Evolutionary conservation across 2,113 vertebrate genomes (phyloP).

Genomic region (Notothenia rossii): DNA sequence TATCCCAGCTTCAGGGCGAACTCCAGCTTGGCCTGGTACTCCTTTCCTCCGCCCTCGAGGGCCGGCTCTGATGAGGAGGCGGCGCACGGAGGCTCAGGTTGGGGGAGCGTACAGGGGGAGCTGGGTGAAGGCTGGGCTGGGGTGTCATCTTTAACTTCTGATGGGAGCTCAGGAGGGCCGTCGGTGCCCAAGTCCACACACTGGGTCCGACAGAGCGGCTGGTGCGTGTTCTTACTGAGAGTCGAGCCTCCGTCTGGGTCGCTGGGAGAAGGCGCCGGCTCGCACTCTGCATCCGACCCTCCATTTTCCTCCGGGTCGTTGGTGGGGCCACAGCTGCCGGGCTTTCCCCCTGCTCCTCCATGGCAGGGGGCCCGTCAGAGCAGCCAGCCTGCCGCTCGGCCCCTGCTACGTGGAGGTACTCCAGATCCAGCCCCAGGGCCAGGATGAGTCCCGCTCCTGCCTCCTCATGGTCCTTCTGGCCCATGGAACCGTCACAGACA

Average conservation of each 20-base stretch:
- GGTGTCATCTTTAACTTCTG: conserved; percentile 4
- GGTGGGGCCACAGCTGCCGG: conserved; percentile 78
- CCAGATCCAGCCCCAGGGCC: conserved; percentile 84
- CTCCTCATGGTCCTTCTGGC: conserved; percentile 95
- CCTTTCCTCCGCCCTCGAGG: conserved; percentile 59
- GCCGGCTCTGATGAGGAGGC: conserved; percentile 11
- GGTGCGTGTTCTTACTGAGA: conserved; percentile 85
- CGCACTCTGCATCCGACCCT: conserved; percentile 86
- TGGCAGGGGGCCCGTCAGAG: conserved; percentile 86
- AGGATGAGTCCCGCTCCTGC: conserved; percentile 83
- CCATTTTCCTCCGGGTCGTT: conserved; percentile 83
- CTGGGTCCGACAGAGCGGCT: conserved; percentile 90
- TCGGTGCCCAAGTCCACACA: conserved; percentile 90
- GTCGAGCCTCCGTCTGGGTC: conserved; percentile 68
- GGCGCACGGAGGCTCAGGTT: neutral
- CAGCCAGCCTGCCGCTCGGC: conserved; percentile 88
- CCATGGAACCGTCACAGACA: conserved; percentile 94
- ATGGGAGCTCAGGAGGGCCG: conserved; percentile 81
- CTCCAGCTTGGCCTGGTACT: conserved; percentile 97
- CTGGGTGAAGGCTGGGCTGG: neutral
- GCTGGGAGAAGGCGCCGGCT: conserved; percentile 44
- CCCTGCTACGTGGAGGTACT: conserved; percentile 91
- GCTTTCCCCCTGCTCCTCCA: conserved; percentile 86
- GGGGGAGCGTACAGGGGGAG: conserved; percentile 1
- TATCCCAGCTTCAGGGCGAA: conserved; percentile 98